Evolutionary conservation across 1,140 invertebrate genomes (phyloP).

Genomic region (Listronotus bonariensis): DNA sequence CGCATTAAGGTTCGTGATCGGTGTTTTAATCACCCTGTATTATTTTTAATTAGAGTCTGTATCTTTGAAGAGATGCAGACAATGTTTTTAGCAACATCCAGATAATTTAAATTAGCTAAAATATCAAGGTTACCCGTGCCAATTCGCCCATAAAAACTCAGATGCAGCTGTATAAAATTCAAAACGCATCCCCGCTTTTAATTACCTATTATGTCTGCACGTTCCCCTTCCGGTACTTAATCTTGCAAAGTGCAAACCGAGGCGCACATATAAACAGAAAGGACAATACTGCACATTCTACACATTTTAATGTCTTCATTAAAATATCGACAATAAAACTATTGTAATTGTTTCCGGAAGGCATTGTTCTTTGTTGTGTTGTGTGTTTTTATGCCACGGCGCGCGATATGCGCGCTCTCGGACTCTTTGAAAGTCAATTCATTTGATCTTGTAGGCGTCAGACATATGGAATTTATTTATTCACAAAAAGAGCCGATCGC

Average conservation of each 20-base stretch:
- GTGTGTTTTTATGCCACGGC: conserved; percentile 3
- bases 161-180: neutral
- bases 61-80: too few relatives aligned
- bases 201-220: conserved; percentile 26
- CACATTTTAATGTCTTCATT: conserved; percentile 31
- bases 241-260: conserved; percentile 20
- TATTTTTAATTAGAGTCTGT: too few relatives aligned
- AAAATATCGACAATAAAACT: conserved; percentile 26
- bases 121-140: too few relatives aligned
- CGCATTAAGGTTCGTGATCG: too few relatives aligned
- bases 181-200: conserved; percentile 15
- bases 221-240: conserved; percentile 20
- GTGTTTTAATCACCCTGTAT: too few relatives aligned
- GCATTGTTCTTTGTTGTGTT: conserved; percentile 20
- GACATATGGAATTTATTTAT: too few relatives aligned
- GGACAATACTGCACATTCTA: too few relatives aligned
- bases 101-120: too few relatives aligned
- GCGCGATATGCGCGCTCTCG: neutral
- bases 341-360: conserved; percentile 25
- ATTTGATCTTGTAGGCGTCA: conserved; percentile 9
- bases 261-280: conserved; percentile 14
- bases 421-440: conserved; percentile 7
- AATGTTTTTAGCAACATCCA: too few relatives aligned
- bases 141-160: too few relatives aligned
- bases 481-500: too few relatives aligned